These are phyloP conservation scores for Scaptodrosophila lebanonensis DNA, from an alignment of 1,140 invertebrate species.

Conservation along the genomic window DNA sequence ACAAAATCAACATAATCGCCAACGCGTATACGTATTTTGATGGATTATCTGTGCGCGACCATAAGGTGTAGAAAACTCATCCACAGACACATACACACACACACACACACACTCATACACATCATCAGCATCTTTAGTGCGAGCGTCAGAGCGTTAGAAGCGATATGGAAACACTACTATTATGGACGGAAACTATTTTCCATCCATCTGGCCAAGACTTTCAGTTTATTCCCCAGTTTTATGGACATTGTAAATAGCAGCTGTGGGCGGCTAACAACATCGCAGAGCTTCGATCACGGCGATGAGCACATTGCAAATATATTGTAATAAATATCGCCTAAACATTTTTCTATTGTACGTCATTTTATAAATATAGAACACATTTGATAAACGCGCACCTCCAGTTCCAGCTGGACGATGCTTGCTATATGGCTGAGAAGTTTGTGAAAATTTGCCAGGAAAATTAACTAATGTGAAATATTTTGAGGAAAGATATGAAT, in stretches of 20 bases:
- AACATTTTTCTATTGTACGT: slow-evolving; percentile 58
- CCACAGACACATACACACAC: too few species aligned
- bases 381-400: slow-evolving; percentile 31
- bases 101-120: slow-evolving; percentile 18
- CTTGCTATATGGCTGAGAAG: too few species aligned
- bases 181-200: slow-evolving; percentile 1
- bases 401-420: slow-evolving; percentile 38
- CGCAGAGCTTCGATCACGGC: slow-evolving; percentile 33
- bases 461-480: slow-evolving; percentile 68
- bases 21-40: slow-evolving; percentile 31
- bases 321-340: slow-evolving; percentile 67
- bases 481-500: slow-evolving; percentile 61
- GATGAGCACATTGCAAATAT: slow-evolving; percentile 19
- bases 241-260: slow-evolving; percentile 64
- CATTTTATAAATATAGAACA: slow-evolving; percentile 66
- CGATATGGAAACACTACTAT: slow-evolving; percentile 3
- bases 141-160: slow-evolving; percentile 17
- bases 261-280: slow-evolving; percentile 41
- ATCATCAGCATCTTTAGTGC: slow-evolving; percentile 9
- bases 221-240: slow-evolving; percentile 56
- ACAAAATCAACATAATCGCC: slow-evolving; percentile 1
- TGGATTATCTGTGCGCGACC: slow-evolving; percentile 27
- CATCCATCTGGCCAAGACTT: slow-evolving; percentile 40
- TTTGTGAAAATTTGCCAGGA: slow-evolving; percentile 43
- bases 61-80: slow-evolving; percentile 23